Conservation (phyloP, 1,140 invertebrate genomes). For the Solenopsis fugax region DNA sequence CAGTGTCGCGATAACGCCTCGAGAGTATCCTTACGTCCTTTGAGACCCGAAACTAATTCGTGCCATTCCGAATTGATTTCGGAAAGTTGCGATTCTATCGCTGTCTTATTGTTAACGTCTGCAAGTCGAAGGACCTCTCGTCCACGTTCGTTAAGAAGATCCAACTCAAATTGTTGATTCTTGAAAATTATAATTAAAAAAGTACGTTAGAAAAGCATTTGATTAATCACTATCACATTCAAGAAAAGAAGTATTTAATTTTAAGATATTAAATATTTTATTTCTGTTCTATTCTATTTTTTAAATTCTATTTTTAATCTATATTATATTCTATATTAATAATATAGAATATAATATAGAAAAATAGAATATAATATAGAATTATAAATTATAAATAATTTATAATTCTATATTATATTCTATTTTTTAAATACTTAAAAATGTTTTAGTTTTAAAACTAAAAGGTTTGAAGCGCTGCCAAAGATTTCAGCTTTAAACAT, state of each 20-base stretch:
- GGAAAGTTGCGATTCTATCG: slow-evolving; percentile 88
- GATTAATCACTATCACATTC: neutral
- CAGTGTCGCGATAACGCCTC: slow-evolving; percentile 91
- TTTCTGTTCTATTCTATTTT: too few species aligned
- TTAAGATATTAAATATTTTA: too few species aligned
- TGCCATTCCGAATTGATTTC: slow-evolving; percentile 92
- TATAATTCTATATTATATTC: too few species aligned
- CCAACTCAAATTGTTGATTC: slow-evolving; percentile 89
- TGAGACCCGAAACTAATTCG: slow-evolving; percentile 90
- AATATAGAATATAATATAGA: too few species aligned
- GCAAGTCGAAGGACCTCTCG: slow-evolving; percentile 89
- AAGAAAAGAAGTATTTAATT: neutral
- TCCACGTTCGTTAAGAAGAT: slow-evolving; percentile 90
- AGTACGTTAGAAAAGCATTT: neutral
- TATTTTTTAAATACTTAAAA: too few species aligned
- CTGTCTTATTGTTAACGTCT: slow-evolving; percentile 88
- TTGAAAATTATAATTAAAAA: slow-evolving; percentile 70
- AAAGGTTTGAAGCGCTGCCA: too few species aligned
- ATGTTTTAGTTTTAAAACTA: too few species aligned
- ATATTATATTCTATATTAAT: too few species aligned
- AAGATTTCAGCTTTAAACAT: too few species aligned
- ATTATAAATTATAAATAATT: too few species aligned
- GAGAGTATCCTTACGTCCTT: slow-evolving; percentile 89
- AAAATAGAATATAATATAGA: too few species aligned
- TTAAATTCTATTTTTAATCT: too few species aligned